Evolutionary conservation across 2,113 vertebrate genomes (phyloP).

Genomic region (Osmerus mordax): DNA sequence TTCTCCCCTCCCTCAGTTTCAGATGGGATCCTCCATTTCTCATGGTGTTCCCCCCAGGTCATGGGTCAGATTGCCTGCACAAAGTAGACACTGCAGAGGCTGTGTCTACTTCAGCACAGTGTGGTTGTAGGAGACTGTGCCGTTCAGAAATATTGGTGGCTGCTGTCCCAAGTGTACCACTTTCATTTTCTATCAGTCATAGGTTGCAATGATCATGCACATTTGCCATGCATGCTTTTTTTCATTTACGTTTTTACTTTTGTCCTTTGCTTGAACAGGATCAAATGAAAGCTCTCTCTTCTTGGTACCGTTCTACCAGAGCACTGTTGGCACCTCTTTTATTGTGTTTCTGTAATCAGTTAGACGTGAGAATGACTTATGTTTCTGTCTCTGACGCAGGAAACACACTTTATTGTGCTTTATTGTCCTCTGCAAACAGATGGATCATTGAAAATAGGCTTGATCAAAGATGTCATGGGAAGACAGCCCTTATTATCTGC

Average conservation of each 20-base stretch:
- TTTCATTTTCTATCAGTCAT: no score
- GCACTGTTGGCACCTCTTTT: background rate
- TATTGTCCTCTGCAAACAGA: constrained; percentile 8
- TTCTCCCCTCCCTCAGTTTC: constrained; percentile 45
- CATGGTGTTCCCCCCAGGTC: constrained; percentile 45
- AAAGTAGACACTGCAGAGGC: constrained; percentile 3
- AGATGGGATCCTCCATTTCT: constrained; percentile 59
- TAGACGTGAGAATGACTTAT: background rate
- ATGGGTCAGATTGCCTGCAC: constrained; percentile 40
- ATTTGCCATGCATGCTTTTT: no score
- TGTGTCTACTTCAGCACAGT: background rate
- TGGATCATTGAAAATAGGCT: background rate
- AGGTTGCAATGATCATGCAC: no score
- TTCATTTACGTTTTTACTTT: no score
- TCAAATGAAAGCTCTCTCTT: no score
- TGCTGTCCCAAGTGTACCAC: no score
- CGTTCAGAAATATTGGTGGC: no score
- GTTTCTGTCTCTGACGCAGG: background rate
- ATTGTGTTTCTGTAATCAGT: background rate
- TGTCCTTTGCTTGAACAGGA: no score
- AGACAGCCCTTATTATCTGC: no score
- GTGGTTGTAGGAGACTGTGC: no score
- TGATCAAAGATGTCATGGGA: background rate
- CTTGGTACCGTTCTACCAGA: no score
- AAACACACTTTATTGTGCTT: background rate